These are phyloP conservation scores for Drosophila borealis DNA, from an alignment of 2,888 invertebrate species.

Conservation along the genomic window DNA sequence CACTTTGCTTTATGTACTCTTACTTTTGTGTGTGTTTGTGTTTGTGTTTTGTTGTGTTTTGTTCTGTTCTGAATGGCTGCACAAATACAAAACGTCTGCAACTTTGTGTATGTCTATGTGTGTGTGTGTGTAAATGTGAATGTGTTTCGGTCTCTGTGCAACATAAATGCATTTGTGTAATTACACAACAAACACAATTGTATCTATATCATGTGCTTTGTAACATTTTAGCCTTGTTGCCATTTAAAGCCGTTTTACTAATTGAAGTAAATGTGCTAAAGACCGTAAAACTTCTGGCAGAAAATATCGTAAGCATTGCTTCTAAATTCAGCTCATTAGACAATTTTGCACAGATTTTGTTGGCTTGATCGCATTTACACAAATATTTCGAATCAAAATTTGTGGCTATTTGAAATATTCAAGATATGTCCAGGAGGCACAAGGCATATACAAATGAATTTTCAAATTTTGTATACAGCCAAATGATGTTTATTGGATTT, in stretches of 20 bases:
- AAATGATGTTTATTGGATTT: background rate
- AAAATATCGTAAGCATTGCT: slow-evolving; percentile 44
- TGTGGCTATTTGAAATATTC: background rate
- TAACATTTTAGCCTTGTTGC: slow-evolving; percentile 38
- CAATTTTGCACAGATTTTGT: slow-evolving; percentile 27
- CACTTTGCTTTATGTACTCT: slow-evolving; percentile 59
- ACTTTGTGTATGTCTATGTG: slow-evolving; percentile 41
- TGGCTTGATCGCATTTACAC: slow-evolving; percentile 9
- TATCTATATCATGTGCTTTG: slow-evolving; percentile 63
- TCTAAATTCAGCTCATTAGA: slow-evolving; percentile 54
- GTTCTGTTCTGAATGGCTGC: slow-evolving; percentile 74
- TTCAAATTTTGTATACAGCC: slow-evolving; percentile 7
- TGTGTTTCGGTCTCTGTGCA: slow-evolving; percentile 48
- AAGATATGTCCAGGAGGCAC: slow-evolving; percentile 1
- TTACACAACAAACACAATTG: slow-evolving; percentile 71
- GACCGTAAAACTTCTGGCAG: slow-evolving; percentile 37
- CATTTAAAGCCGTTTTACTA: slow-evolving; percentile 47
- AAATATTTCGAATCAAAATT: slow-evolving; percentile 5
- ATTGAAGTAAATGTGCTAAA: slow-evolving; percentile 67
- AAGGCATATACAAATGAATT: slow-evolving; percentile 3
- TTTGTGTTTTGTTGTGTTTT: slow-evolving; percentile 59
- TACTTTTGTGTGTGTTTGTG: slow-evolving; percentile 32
- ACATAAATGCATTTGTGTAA: slow-evolving; percentile 79
- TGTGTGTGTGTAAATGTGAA: slow-evolving; percentile 24
- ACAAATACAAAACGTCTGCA: slow-evolving; percentile 78